These are phyloP conservation scores for Pholis gunnellus DNA, from an alignment of 2,113 vertebrate species.

Conservation along the genomic window DNA sequence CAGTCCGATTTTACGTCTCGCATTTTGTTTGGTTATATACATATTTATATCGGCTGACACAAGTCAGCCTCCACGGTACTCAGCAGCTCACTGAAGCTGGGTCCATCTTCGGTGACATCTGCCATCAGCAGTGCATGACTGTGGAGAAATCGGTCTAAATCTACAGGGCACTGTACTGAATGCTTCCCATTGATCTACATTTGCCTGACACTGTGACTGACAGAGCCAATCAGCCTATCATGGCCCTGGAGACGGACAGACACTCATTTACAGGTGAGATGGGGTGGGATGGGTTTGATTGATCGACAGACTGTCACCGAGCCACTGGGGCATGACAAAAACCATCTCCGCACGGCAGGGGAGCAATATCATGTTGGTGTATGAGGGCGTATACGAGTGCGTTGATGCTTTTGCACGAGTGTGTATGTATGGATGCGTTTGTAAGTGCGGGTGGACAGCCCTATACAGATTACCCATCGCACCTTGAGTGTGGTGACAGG, in stretches of 20 bases:
- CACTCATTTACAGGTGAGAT: constrained; percentile 81
- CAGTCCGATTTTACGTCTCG: constrained; percentile 5
- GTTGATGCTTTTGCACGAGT: constrained; percentile 31
- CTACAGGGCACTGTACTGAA: constrained; percentile 63
- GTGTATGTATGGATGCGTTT: constrained; percentile 44
- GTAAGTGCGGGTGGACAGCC: constrained; percentile 57
- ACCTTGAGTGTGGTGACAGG: constrained; percentile 73
- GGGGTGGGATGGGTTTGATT: constrained; percentile 74
- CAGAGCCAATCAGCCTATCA: constrained; percentile 81
- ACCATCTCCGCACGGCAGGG: constrained; percentile 50
- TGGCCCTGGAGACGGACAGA: constrained; percentile 77
- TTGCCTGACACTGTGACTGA: constrained; percentile 79
- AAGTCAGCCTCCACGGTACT: constrained; percentile 43
- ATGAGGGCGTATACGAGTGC: constrained; percentile 40
- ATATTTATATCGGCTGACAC: constrained; percentile 62
- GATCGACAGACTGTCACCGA: constrained; percentile 80
- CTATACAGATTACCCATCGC: constrained; percentile 68
- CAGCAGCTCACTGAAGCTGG: constrained; percentile 71
- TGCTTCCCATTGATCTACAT: constrained; percentile 78
- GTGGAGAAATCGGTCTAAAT: constrained; percentile 75
- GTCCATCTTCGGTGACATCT: constrained; percentile 75
- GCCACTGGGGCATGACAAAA: constrained; percentile 72
- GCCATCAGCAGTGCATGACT: constrained; percentile 78
- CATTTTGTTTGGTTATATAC: constrained; percentile 32
- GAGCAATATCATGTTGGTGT: constrained; percentile 60